Evolutionary conservation across 2,888 invertebrate genomes (phyloP), one percentile per base, ranked within the genome.

Genomic region (Diaperis boleti): DNA sequence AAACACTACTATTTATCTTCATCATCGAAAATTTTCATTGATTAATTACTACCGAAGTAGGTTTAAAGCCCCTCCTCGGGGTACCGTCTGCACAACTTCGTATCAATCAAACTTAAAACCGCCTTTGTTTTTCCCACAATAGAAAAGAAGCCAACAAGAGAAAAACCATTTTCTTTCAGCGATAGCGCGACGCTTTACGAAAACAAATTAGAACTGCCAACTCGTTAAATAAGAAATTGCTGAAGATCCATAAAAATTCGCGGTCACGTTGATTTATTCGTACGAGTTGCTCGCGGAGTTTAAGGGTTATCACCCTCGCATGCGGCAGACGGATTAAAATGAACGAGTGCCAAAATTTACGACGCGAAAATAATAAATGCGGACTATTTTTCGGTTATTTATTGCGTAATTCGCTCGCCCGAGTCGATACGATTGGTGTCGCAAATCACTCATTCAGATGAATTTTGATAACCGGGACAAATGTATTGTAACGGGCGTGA

Each of bases 161-260:
- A 42, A 42, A 42, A 42, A 42, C 20, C 20, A 20, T 20, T 41
- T 42, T 22, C 22, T 18, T 22, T 20, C n/a, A 8, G 20, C 18
- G 39, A 15, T 39, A 15, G 39, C 39, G n/a, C 15, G 15, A 17
- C 39, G 39, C 39, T 39, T 15, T 39, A 10, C 39, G 39, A 39
- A 39, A 39, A 39, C 39, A 42, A 42, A 42, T 42, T 42, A 42
- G 42, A 42, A 42, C 42, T 20, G 42, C 42, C 42, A 39, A 39
- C 11, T 39, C 39, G 39, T 39, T 39, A 39, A 39, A 39, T 18
- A 39, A 39, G 39, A 39, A 39, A 39, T 39, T 39, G 39, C 39
- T 17, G 15, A 39, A 39, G 15, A 15, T 8, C 18, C 6, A 7
- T 15, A 39, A 39, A 39, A 39, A 39, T 13, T 5, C 15, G 39